phyloP scores from a whole-genome alignment of 2,888 invertebrate genomes.

The Xanthia togata region DNA sequence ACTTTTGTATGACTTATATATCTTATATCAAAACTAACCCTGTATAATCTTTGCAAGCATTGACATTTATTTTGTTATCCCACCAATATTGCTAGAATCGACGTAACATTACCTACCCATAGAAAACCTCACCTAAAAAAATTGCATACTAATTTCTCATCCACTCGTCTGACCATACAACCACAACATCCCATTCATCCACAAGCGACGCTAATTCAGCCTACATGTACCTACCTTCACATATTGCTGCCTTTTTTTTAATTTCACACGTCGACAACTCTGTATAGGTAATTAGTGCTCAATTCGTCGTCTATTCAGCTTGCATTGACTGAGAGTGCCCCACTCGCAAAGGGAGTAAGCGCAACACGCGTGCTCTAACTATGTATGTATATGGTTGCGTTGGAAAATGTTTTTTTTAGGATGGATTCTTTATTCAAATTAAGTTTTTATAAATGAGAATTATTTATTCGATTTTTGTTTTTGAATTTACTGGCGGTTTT shows the following conservation, averaged over 20 bases:
- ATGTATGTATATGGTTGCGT: constrained; percentile 20
- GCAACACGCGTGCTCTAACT: constrained; percentile 32
- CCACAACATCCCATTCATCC: constrained; percentile 32
- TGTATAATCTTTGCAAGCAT: background rate
- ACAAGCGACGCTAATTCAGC: constrained; percentile 52
- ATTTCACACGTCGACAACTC: constrained; percentile 86
- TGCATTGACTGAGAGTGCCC: constrained; percentile 79
- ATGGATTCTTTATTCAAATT: constrained; percentile 9
- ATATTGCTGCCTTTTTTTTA: constrained; percentile 80
- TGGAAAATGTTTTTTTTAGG: constrained; percentile 20
- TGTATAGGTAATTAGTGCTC: constrained; percentile 89
- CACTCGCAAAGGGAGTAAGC: constrained; percentile 69
- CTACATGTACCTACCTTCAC: constrained; percentile 31
- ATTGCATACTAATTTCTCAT: background rate
- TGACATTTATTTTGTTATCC: background rate
- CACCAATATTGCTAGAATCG: background rate
- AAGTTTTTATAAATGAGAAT: too few species aligned
- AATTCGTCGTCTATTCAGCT: constrained; percentile 86
- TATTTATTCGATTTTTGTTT: background rate
- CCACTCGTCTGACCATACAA: constrained; percentile 25
- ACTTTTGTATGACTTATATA: too few species aligned
- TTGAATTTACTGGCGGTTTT: background rate
- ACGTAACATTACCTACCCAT: background rate
- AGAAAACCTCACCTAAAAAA: background rate
- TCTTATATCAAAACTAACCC: background rate